Percentiles rank a stretch among this genome's conserved stretches.
These are phyloP conservation scores for Aulostomus chinensis DNA, from an alignment of 2,797 vertebrate species.

Conservation along the genomic window DNA sequence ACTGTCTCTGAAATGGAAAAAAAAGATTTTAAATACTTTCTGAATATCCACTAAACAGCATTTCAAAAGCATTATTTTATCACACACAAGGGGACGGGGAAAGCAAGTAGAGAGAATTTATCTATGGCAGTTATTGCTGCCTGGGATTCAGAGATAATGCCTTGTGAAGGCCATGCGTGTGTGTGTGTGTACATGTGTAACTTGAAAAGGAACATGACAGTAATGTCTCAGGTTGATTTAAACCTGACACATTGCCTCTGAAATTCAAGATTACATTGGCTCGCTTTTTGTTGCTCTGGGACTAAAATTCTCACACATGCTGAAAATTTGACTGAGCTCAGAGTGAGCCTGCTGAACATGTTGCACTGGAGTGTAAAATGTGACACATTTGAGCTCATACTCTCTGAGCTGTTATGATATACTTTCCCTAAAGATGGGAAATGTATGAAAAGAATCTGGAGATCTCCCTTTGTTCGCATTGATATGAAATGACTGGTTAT, in stretches of 20 bases:
- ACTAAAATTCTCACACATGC: conserved; percentile 12
- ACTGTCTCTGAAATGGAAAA: too few species aligned
- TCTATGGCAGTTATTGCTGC: too few species aligned
- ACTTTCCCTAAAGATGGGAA: conserved; percentile 3
- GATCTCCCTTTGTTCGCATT: conserved; percentile 5
- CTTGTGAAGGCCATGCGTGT: too few species aligned
- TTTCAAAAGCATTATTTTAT: too few species aligned
- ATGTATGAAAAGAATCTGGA: conserved; percentile 9
- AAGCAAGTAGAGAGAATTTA: too few species aligned
- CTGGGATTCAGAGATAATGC: too few species aligned
- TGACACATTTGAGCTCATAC: not conserved
- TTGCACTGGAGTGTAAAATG: not conserved
- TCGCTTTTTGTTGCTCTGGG: too few species aligned
- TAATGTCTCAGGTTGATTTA: conserved; percentile 21
- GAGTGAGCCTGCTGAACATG: not conserved
- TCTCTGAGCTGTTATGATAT: not conserved
- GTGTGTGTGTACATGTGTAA: too few species aligned
- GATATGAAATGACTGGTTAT: conserved; percentile 1
- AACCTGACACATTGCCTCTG: conserved; percentile 21
- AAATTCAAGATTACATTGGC: conserved; percentile 42
- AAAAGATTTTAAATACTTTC: too few species aligned
- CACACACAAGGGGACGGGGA: too few species aligned
- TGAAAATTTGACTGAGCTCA: conserved; percentile 1
- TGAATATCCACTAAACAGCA: too few species aligned
- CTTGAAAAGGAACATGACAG: conserved; percentile 32